A percentile compares a stretch with the other conserved stretches of the same genome.
Evolutionary conservation across 2,797 vertebrate species (phyloP).

Genomic region (Pseudomugil gertrudae): DNA sequence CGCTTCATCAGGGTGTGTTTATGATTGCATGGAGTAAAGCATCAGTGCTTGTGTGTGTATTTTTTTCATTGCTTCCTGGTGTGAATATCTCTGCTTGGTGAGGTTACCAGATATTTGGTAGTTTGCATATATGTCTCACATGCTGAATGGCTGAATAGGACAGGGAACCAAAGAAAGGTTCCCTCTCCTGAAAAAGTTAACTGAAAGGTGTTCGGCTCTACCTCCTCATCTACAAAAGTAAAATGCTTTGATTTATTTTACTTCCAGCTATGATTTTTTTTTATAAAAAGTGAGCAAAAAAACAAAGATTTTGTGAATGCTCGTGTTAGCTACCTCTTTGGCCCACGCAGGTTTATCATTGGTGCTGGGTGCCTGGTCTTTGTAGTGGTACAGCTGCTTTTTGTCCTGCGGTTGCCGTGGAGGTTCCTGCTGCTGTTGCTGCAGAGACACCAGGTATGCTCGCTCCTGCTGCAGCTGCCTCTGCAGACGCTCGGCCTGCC

Average conservation of each 20-base stretch:
- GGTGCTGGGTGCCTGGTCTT: slow-evolving; percentile 90
- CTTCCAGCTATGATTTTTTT: too few relatives aligned
- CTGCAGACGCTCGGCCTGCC: slow-evolving; percentile 95
- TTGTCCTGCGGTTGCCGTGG: slow-evolving; percentile 90
- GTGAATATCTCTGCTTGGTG: neutral
- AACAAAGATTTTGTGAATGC: neutral
- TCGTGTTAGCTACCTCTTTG: slow-evolving; percentile 86
- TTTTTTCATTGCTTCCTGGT: neutral
- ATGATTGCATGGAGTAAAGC: neutral
- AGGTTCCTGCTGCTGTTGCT: slow-evolving; percentile 90
- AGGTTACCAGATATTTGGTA: too few relatives aligned
- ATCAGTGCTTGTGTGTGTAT: neutral
- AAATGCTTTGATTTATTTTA: too few relatives aligned
- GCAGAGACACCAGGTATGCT: slow-evolving; percentile 94
- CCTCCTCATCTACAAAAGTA: too few relatives aligned
- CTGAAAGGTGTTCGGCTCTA: too few relatives aligned
- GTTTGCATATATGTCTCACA: too few relatives aligned
- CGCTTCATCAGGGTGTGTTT: neutral
- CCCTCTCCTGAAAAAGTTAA: too few relatives aligned
- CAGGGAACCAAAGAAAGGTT: too few relatives aligned
- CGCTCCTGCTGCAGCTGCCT: slow-evolving; percentile 95
- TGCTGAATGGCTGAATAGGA: too few relatives aligned
- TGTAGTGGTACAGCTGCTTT: slow-evolving; percentile 97
- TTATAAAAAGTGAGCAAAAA: too few relatives aligned
- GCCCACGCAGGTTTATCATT: slow-evolving; percentile 97